Percentiles rank a stretch among this genome's conserved stretches.
These are phyloP conservation scores for Tachuris rubrigastra DNA, from an alignment of 2,113 vertebrate species.

Conservation along the genomic window DNA sequence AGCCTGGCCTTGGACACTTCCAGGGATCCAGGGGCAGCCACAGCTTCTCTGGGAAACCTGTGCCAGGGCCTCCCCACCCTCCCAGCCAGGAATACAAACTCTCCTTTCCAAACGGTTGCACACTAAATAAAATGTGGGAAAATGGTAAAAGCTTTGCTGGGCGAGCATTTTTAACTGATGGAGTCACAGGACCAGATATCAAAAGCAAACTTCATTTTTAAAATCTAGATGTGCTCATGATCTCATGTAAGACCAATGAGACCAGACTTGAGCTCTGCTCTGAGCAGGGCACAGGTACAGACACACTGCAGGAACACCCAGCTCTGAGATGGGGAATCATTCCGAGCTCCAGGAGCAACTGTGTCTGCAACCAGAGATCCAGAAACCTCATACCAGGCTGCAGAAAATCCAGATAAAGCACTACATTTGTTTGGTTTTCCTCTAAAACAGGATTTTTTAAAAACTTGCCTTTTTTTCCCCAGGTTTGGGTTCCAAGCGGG, in stretches of 20 bases:
- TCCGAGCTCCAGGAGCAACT: neutral
- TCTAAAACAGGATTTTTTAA: neutral
- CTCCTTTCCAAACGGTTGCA: neutral
- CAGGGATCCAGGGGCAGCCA: neutral
- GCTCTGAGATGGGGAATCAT: neutral
- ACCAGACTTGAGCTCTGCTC: neutral
- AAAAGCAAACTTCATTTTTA: neutral
- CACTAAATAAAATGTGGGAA: neutral
- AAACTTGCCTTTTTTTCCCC: neutral
- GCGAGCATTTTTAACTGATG: neutral
- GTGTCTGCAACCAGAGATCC: neutral
- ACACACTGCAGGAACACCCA: neutral
- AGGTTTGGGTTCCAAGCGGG: neutral
- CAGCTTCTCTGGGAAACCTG: neutral
- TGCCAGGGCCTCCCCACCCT: neutral
- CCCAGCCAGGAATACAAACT: neutral
- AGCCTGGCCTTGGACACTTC: neutral
- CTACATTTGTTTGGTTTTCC: neutral
- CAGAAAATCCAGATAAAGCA: neutral
- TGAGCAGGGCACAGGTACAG: neutral
- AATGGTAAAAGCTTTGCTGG: neutral
- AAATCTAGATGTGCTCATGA: neutral
- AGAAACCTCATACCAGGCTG: neutral
- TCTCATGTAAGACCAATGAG: rapidly evolving
- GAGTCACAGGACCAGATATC: neutral